phyloP scores from a whole-genome alignment of 2,888 invertebrate genomes.

The Mystacides longicornis region DNA sequence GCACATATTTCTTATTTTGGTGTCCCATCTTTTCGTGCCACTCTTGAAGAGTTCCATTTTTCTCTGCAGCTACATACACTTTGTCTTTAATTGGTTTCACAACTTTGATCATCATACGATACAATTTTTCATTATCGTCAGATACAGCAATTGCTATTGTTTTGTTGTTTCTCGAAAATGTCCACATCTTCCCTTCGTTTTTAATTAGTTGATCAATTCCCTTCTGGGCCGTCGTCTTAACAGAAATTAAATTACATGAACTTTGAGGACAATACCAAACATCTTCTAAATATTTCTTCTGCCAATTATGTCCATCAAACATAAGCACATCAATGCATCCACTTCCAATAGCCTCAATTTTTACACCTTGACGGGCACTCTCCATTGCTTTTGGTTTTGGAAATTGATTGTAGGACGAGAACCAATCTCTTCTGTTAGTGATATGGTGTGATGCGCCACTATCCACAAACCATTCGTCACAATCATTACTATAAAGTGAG shows the following conservation, averaged over 20 bases:
- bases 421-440: conserved; percentile 2
- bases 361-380: background rate
- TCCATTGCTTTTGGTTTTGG: background rate
- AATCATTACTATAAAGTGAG: background rate
- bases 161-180: background rate
- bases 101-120: background rate
- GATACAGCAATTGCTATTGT: background rate
- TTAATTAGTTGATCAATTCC: background rate
- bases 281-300: background rate
- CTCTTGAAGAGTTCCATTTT: background rate
- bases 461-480: background rate
- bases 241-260: conserved; percentile 4
- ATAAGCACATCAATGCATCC: background rate
- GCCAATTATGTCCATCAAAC: conserved; percentile 1
- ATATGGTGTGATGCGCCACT: conserved; percentile 5
- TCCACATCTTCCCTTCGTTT: background rate
- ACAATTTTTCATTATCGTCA: background rate
- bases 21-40: conserved; percentile 2
- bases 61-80: background rate
- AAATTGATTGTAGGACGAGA: background rate
- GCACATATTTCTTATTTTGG: background rate
- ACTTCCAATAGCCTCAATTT: background rate
- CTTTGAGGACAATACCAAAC: conserved; percentile 3
- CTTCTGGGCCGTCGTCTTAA: conserved; percentile 2
- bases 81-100: background rate